Evolutionary conservation across 2,797 vertebrate genomes (phyloP), one percentile per base, ranked within the genome.

Genomic region (Acanthurus tractus): DNA sequence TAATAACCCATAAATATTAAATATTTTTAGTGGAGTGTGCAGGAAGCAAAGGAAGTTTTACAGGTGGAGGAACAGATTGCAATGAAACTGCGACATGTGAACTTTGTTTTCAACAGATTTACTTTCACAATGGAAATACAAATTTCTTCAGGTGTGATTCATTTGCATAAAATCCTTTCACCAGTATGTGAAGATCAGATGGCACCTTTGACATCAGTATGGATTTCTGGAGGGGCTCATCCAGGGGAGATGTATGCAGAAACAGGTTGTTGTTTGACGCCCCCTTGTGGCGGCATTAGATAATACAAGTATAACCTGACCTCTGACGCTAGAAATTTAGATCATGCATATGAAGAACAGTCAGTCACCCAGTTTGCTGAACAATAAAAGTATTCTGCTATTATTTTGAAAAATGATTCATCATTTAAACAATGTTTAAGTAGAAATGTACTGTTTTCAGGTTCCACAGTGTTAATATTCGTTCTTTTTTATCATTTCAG

Each of bases 201-300:
- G 29, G 29, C 29, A 6, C 29, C 29, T 34, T 34, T 34, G 29
- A 34, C 29, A 34, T 34, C 29, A 34, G 29, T 34, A 6, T 34
- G 29, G 29, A 34, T 34, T 34, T 34, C 29, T 34, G 29, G 29
- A 34, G 29, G 29, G 29, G 15, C 44, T 14, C 1, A 11, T 58
- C 1, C 3, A 50, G 10, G 5, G 56, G 4, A n/a, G 20, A 17
- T 6, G 15, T 52, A 9, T 10, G 12, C 17, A 61, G 18, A 79
- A 10, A 46, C 29, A 29, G 40, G 22, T 54, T 22, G 65, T 65
- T 65, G 40, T 72, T 23, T 64, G 36, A 57, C 65, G 22, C 82
- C 84, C 68, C 48, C 71, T 74, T 62, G 72, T 81, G 66, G 79
- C 74, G 10, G 23, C 17, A 44, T 0, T 18, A 50, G 8, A 11